Conservation (phyloP, 2,888 invertebrate species). For the Hypercompe scribonia region DNA sequence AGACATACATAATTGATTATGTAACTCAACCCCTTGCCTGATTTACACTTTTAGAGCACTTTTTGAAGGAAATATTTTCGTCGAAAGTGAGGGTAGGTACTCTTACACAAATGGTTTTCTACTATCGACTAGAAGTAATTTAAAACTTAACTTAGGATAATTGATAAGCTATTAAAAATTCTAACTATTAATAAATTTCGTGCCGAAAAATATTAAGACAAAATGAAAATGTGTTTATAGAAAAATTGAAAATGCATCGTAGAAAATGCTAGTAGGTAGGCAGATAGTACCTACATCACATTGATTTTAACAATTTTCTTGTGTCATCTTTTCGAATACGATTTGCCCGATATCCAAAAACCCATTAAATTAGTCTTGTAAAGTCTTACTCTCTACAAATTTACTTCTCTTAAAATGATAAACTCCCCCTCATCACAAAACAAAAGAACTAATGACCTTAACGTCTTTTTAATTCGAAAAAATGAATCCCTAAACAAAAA, state of each 20-base stretch:
- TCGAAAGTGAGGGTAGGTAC: neutral
- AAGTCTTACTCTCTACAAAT: slow-evolving; percentile 20
- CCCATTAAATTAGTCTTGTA: slow-evolving; percentile 2
- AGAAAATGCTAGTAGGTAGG: neutral
- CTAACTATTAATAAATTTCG: no score
- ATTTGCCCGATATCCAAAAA: no score
- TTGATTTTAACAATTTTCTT: no score
- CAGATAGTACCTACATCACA: no score
- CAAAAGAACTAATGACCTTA: slow-evolving; percentile 23
- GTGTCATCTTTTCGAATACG: no score
- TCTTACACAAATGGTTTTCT: neutral
- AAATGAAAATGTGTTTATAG: neutral
- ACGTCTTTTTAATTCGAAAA: slow-evolving; percentile 22
- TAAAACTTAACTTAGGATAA: neutral
- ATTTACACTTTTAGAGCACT: slow-evolving; percentile 39
- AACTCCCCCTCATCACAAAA: slow-evolving; percentile 15
- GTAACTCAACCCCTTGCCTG: slow-evolving; percentile 67
- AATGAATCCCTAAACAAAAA: slow-evolving; percentile 8
- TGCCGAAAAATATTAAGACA: no score
- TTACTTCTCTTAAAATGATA: slow-evolving; percentile 22
- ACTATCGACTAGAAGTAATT: neutral
- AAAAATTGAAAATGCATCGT: neutral
- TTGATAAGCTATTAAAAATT: neutral
- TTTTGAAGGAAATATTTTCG: slow-evolving; percentile 17
- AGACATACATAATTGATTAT: slow-evolving; percentile 81